These are phyloP conservation scores for Saguinus imperator DNA, from an alignment of 2,113 vertebrate genomes.

Conservation along the genomic window DNA sequence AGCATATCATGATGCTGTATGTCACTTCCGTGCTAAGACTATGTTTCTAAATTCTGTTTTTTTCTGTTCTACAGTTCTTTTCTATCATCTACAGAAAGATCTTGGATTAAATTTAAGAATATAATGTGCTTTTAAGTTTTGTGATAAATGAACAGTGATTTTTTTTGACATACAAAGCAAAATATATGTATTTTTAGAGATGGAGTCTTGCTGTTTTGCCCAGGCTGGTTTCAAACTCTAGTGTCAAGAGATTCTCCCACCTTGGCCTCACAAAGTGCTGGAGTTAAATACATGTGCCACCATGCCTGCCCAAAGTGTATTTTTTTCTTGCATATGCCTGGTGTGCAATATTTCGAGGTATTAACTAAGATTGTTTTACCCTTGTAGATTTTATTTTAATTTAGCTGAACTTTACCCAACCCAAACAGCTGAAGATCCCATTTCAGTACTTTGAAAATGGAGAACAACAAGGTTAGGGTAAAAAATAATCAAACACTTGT, in stretches of 20 bases:
- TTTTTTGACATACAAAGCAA: background rate
- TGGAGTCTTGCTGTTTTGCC: no score
- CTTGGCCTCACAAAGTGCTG: no score
- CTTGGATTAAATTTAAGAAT: background rate
- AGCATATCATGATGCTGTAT: background rate
- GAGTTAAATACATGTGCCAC: no score
- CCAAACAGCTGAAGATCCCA: background rate
- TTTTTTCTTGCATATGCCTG: background rate
- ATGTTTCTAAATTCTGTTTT: background rate
- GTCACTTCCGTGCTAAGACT: background rate
- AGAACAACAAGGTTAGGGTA: background rate
- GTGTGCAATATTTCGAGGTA: background rate
- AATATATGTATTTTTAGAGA: background rate
- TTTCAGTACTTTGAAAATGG: background rate
- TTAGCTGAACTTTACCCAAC: background rate
- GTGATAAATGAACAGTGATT: background rate
- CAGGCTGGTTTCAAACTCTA: no score
- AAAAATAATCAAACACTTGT: background rate
- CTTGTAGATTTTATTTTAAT: background rate
- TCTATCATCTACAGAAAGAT: background rate
- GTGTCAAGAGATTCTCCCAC: no score
- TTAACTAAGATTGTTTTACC: background rate
- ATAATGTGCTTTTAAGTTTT: background rate
- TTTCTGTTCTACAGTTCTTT: background rate
- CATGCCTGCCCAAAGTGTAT: background rate